Base-by-base conservation (phyloP, 2,888 invertebrate species). In the Tricholauxania praeusta region DNA sequence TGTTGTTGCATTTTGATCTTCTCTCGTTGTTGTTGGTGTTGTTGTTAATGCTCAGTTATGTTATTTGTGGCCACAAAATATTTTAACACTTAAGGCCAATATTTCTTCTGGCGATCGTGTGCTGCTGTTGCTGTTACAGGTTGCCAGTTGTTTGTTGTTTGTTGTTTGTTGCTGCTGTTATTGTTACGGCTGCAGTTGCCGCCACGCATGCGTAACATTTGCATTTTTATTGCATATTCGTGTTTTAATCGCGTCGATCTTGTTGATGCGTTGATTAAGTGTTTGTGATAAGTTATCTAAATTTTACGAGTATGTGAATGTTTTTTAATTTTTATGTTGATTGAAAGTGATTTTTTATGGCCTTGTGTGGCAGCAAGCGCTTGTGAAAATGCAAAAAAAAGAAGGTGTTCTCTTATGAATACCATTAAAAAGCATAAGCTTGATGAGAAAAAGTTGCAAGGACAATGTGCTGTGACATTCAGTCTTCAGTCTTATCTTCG, bases 31-130 rank as follows among this genome's bases (percentile, higher is more conserved):
- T 48, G 51, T 64, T 64, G 65, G 19, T 49, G 51, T 19, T 15
- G 19, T 51, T 52, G 65, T 49, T n/a, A 14, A 14, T 22, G 19
- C 8, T 49, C 53, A 52, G n/a, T 17, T 19, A 17, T 64, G 64
- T 64, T 67, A 28, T 22, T 67, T 48, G 53, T 15, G 39, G 55
- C 55, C 55, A 67, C 55, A 64, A 64, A 64, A 64, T 64, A 64
- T 64, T 64, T 64, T 51, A 49, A 49, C 64, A 64, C 64, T 64
- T 64, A n/a, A 22, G 22, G 64, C 22, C 49, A 47, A 51, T 12
- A 57, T 22, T 12, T 55, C 12, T 22, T 28, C 14, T 57, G 14
- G 22, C 14, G 14, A 28, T 57, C 28, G 12, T 12, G 51, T 51
- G 14, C 49, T 51, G 64, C 51, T 22, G 28, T 8, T 57, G 17